Base-by-base conservation (phyloP, 2,888 invertebrate genomes). In the Chrysopilus asiliformis region DNA sequence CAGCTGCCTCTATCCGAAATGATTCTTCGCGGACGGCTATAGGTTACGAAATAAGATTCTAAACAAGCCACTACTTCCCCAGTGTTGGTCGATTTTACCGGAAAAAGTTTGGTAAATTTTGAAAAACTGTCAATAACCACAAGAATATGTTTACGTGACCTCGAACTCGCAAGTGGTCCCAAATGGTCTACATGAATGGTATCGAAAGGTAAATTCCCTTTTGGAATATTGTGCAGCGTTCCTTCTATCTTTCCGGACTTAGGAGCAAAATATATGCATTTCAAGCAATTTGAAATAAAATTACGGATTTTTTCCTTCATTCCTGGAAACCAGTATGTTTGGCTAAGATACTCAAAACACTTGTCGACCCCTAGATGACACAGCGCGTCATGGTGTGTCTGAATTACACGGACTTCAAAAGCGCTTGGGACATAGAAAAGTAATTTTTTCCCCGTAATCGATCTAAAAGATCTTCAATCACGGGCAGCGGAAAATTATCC, bases 151-250 rank as follows among this genome's bases (percentile, higher is more conserved):
- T 45, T 44, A 36, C 58, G 58, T n/a, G 47, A 46, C 0, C 36
- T 47, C 28, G 49, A 53, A n/a, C 40, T 48, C 7, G 48, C 48
- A 38, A 61, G 59, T 3, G 60, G 60, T 2, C 63, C 60, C 6
- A 60, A 38, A 41, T 64, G 63, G 42, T 65, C 62, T 1, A 65
- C 36, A 39, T 64, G 60, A 15, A 64, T 22, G 0, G 56, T 61
- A 35, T 61, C 52, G 31, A 65, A 57, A 0, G 60, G 61, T 7
- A 49, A 43, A 1, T 48, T 39, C 4, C 52, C 44, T 34, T 63
- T 61, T 13, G 52, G 49, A 18, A 64, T 62, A 1, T 56, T 56
- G 36, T 60, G 50, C 4, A 63, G 38, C 8, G 46, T 43, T 14
- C 60, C 59, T 34, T 53, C 50, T 10, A 33, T 33, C 4, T 45